phyloP scores from a whole-genome alignment of 2,888 invertebrate species.

The Caradrina clavipalpis region DNA sequence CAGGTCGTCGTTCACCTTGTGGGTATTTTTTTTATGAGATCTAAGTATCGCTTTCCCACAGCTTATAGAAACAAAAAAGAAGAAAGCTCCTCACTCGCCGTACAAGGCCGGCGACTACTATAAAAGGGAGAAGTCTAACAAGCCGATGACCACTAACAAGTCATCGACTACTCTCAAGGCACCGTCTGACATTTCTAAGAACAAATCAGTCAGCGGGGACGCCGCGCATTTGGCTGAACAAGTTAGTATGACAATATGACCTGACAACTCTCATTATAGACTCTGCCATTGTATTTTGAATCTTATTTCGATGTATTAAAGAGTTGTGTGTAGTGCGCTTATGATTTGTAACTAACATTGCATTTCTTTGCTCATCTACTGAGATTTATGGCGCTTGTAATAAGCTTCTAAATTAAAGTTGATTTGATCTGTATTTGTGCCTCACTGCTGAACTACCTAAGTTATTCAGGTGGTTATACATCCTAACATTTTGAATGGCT shows the following conservation, averaged over 20 bases:
- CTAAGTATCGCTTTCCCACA: slow-evolving; percentile 27
- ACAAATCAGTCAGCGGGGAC: slow-evolving; percentile 69
- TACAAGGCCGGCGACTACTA: slow-evolving; percentile 68
- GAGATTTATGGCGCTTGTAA: not conserved
- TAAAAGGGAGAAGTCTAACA: slow-evolving; percentile 72
- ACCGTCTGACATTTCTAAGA: slow-evolving; percentile 64
- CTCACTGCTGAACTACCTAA: not conserved
- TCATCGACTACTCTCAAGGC: slow-evolving; percentile 76
- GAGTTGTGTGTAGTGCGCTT: too few species aligned
- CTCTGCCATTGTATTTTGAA: slow-evolving; percentile 4
- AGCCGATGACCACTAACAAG: slow-evolving; percentile 69
- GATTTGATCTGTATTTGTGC: not conserved
- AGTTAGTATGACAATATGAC: slow-evolving; percentile 65
- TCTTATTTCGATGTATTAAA: not conserved
- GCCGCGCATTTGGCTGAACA: slow-evolving; percentile 78
- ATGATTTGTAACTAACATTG: not conserved
- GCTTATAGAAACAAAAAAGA: slow-evolving; percentile 72
- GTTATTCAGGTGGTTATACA: not conserved
- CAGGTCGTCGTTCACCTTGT: too few species aligned
- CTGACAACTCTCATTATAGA: not conserved
- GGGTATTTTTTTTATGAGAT: too few species aligned
- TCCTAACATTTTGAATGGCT: not conserved
- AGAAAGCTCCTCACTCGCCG: slow-evolving; percentile 65
- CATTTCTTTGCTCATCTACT: not conserved
- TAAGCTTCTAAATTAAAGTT: too few species aligned